Conservation (phyloP, 2,113 vertebrate genomes). For the Ondatra zibethicus region DNA sequence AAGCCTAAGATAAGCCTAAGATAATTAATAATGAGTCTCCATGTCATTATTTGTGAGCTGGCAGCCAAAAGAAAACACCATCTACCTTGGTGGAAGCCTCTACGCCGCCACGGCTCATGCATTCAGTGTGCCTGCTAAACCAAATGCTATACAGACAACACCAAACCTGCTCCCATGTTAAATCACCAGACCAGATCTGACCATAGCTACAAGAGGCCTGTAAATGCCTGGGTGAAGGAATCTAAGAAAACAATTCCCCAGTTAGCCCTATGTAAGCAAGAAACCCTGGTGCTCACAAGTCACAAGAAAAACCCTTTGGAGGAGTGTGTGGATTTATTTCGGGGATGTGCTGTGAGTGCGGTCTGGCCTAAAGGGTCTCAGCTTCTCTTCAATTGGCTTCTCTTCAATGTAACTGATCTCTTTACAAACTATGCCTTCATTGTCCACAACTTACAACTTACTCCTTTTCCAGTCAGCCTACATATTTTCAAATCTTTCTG, state of each 20-base stretch:
- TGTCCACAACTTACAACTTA: background rate
- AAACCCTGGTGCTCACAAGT: background rate
- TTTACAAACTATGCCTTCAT: background rate
- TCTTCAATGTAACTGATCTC: background rate
- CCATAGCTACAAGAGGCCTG: background rate
- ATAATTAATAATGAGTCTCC: background rate
- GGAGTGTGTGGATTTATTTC: background rate
- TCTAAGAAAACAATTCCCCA: background rate
- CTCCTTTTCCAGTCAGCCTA: background rate
- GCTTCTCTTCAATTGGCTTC: too few species aligned
- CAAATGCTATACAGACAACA: background rate
- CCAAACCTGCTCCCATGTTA: background rate
- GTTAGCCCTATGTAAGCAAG: background rate
- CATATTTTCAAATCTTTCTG: background rate
- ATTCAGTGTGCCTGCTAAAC: background rate
- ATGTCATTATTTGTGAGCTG: background rate
- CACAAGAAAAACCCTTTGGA: background rate
- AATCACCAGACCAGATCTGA: background rate
- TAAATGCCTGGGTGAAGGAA: background rate
- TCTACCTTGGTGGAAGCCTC: background rate
- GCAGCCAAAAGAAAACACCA: background rate
- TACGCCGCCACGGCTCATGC: rapidly evolving
- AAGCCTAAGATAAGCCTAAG: background rate
- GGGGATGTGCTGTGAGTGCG: too few species aligned
- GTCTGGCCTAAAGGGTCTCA: too few species aligned